phyloP scores from a whole-genome alignment of 2,888 invertebrate species.

The Theodoxus fluviatilis region DNA sequence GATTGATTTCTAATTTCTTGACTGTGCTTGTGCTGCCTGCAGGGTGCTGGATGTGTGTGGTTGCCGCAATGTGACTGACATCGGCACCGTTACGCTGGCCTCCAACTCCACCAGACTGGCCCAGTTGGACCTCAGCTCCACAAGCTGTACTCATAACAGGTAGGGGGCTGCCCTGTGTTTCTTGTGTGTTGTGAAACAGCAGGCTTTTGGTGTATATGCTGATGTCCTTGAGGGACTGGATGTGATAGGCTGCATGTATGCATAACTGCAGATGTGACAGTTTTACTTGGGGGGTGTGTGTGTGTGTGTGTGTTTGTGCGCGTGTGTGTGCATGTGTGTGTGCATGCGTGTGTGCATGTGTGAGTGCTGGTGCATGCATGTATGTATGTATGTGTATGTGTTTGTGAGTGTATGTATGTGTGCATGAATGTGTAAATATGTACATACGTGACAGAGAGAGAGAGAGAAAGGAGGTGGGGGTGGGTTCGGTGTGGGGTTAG shows the following conservation, averaged over 20 bases:
- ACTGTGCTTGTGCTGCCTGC: conserved; percentile 23
- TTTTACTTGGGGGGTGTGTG: not conserved
- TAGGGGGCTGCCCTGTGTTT: conserved; percentile 25
- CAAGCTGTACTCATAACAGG: conserved; percentile 55
- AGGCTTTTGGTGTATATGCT: not conserved
- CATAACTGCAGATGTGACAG: not conserved
- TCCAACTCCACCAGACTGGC: conserved; percentile 54
- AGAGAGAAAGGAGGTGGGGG: not conserved
- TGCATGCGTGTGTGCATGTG: not conserved
- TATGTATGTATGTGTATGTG: conserved; percentile 1
- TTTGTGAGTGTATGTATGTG: conserved; percentile 7
- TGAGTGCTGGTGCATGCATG: not conserved
- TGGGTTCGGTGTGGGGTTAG: not conserved
- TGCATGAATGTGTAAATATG: conserved; percentile 7
- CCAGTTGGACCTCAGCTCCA: conserved; percentile 59
- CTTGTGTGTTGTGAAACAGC: not conserved
- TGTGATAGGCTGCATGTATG: not conserved
- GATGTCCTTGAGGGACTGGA: not conserved
- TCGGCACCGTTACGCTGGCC: conserved; percentile 52
- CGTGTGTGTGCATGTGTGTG: not conserved
- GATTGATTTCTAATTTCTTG: not conserved
- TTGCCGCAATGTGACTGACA: conserved; percentile 54
- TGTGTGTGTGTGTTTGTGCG: not conserved
- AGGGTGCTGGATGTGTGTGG: conserved; percentile 58
- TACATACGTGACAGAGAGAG: conserved; percentile 4